Conservation (phyloP, 2,797 vertebrate genomes). For the Premnoplex brunnescens region DNA sequence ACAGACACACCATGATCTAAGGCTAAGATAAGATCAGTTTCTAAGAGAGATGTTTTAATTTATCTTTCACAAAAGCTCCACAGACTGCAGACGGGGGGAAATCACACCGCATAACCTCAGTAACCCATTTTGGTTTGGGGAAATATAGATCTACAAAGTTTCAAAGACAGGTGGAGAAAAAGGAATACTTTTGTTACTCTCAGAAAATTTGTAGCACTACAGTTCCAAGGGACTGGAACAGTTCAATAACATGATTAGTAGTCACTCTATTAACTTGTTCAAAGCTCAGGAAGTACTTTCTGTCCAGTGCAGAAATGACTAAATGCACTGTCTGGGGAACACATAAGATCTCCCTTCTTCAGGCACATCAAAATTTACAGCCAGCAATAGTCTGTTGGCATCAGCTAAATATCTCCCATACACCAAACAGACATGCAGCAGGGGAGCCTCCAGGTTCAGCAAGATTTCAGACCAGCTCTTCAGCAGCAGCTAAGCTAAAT, state of each 20-base stretch:
- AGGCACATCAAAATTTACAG: neutral
- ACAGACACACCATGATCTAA: slow-evolving; percentile 30
- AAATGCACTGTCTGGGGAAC: neutral
- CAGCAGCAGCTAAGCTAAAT: neutral
- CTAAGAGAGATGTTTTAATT: neutral
- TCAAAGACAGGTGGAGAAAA: neutral
- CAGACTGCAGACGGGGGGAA: neutral
- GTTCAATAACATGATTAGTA: neutral
- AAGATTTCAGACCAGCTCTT: neutral
- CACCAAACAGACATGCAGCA: neutral
- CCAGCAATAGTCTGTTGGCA: neutral
- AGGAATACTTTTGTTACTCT: neutral
- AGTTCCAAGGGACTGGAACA: neutral
- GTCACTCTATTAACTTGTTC: neutral
- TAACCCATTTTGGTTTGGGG: neutral
- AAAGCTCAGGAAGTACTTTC: neutral
- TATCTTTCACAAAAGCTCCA: slow-evolving; percentile 1
- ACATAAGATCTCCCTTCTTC: neutral
- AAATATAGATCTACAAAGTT: neutral
- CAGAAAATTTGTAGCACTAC: neutral
- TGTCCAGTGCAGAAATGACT: neutral
- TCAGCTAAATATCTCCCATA: neutral
- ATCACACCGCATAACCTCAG: neutral
- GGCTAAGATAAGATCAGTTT: slow-evolving; percentile 24
- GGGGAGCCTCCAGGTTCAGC: neutral